phyloP scores from a whole-genome alignment of 2,888 invertebrate genomes.

The Nowickia ferox region DNA sequence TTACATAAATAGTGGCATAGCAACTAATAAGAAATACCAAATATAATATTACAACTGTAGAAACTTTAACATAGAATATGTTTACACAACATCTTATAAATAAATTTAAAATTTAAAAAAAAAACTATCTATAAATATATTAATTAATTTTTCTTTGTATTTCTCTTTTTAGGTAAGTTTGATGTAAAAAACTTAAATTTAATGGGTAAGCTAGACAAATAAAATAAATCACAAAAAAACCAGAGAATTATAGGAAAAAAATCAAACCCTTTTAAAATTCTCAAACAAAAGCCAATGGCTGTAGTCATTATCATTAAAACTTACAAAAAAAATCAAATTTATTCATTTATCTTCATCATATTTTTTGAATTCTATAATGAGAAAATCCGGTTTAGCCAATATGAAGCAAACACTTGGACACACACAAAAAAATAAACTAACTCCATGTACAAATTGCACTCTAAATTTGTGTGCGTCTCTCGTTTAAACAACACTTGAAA shows the following conservation, averaged over 20 bases:
- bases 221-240: background rate
- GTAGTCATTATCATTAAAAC: constrained; percentile 38
- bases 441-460: constrained; percentile 34
- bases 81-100: constrained; percentile 29
- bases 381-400: constrained; percentile 57
- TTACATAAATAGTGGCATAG: too few relatives aligned
- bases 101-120: too few relatives aligned
- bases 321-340: background rate
- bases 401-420: constrained; percentile 21
- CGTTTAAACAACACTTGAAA: constrained; percentile 52
- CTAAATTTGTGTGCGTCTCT: constrained; percentile 31
- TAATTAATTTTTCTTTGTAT: constrained; percentile 17
- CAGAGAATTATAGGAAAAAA: too few relatives aligned
- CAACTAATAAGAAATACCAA: background rate
- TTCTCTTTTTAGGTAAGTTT: constrained; percentile 67
- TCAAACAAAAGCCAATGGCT: constrained; percentile 7
- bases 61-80: background rate
- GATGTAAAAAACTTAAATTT: background rate
- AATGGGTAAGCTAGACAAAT: constrained; percentile 25
- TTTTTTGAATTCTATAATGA: constrained; percentile 38
- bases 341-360: constrained; percentile 46
- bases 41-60: background rate
- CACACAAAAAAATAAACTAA: background rate
- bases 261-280: background rate
- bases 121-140: background rate